These are phyloP conservation scores for Enhydra lutris DNA, from an alignment of 2,113 vertebrate genomes.

Conservation along the genomic window DNA sequence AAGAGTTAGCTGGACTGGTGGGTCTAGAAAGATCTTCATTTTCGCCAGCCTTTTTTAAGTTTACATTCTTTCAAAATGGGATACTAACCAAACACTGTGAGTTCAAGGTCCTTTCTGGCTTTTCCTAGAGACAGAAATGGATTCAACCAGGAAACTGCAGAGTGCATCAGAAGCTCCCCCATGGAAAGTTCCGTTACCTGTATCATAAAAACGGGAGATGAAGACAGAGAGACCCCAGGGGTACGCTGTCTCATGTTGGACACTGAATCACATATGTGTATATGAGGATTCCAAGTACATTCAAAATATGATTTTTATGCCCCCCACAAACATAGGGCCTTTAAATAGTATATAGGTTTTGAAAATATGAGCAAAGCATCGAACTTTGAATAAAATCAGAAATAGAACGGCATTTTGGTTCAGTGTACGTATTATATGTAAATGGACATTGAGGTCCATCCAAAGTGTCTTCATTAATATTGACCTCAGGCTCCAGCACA, in stretches of 20 bases:
- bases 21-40: background rate
- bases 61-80: background rate
- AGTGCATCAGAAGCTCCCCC: constrained; percentile 97
- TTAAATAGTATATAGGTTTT: background rate
- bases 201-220: constrained; percentile 31
- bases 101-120: constrained; percentile 94
- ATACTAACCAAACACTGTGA: constrained; percentile 94
- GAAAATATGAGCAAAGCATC: background rate
- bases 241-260: rapidly evolving
- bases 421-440: background rate
- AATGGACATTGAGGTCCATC: background rate
- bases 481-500: background rate
- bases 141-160: constrained; percentile 95
- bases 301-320: background rate
- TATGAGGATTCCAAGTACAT: background rate
- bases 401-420: background rate
- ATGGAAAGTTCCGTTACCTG: constrained; percentile 98
- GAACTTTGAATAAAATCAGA: background rate
- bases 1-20: background rate
- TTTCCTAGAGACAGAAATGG: constrained; percentile 92
- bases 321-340: background rate
- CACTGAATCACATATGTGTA: rapidly evolving
- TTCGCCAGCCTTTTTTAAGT: background rate
- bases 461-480: background rate
- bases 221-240: background rate